phyloP scores from a whole-genome alignment of 2,113 vertebrate species.

The Sardina pilchardus region DNA sequence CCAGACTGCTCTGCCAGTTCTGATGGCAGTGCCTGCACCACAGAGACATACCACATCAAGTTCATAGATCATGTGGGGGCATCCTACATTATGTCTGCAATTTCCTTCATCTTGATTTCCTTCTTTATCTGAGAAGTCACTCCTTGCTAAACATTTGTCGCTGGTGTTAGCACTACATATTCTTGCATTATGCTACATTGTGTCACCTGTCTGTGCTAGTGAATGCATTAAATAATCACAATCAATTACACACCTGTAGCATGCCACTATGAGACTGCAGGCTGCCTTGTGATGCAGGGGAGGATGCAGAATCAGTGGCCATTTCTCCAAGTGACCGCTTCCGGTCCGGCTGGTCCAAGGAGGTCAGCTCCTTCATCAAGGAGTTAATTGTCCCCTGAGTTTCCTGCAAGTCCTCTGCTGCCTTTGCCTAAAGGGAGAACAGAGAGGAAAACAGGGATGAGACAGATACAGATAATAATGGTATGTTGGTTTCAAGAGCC shows the following conservation, averaged over 20 bases:
- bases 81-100: too few relatives aligned
- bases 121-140: background rate
- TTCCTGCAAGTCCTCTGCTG: slow-evolving; percentile 86
- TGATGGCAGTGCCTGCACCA: slow-evolving; percentile 82
- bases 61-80: background rate
- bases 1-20: slow-evolving; percentile 86
- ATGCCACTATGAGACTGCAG: slow-evolving; percentile 77
- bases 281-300: slow-evolving; percentile 56
- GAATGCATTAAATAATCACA: too few relatives aligned
- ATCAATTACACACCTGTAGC: slow-evolving; percentile 78
- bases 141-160: background rate
- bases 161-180: background rate
- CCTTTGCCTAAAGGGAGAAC: slow-evolving; percentile 78
- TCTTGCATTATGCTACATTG: background rate
- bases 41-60: background rate
- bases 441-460: slow-evolving; percentile 28
- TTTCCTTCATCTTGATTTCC: too few relatives aligned
- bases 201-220: background rate
- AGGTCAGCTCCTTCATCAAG: slow-evolving; percentile 73
- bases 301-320: slow-evolving; percentile 40
- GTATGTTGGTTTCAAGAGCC: too few relatives aligned
- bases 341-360: slow-evolving; percentile 50
- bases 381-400: slow-evolving; percentile 82
- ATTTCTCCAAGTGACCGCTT: slow-evolving; percentile 7
- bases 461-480: slow-evolving; percentile 33